A percentile compares a stretch with the other conserved stretches of the same genome.
Conservation (phyloP, 2,113 vertebrate species). For the Phycodurus eques region DNA sequence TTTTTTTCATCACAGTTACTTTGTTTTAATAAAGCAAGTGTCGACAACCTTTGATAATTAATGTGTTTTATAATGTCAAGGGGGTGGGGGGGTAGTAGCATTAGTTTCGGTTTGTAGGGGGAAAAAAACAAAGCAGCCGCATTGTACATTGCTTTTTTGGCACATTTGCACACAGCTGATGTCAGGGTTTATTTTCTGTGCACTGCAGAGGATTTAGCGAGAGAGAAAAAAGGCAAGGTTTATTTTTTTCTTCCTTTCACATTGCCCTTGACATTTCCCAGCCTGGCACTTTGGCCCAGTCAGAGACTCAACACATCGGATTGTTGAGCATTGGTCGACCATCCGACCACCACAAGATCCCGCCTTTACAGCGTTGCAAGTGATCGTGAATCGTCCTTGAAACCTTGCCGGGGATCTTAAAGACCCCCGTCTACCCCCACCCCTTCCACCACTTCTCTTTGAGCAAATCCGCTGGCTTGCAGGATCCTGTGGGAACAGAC, state of each 20-base stretch:
- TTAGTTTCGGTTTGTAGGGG: neutral
- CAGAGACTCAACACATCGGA: conserved; percentile 40
- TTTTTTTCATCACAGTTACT: too few relatives aligned
- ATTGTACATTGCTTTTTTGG: neutral
- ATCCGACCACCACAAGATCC: conserved; percentile 9
- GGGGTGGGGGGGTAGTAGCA: neutral
- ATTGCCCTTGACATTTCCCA: conserved; percentile 59
- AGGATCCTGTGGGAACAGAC: conserved; percentile 40
- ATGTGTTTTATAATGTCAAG: neutral
- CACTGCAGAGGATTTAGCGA: conserved; percentile 46
- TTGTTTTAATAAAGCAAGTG: too few relatives aligned
- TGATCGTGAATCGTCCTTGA: conserved; percentile 60
- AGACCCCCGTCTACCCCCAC: neutral
- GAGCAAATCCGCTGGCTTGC: conserved; percentile 52
- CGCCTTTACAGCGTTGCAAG: conserved; percentile 10
- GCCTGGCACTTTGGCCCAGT: conserved; percentile 33
- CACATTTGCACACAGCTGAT: conserved; percentile 22
- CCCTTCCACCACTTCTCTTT: conserved; percentile 7
- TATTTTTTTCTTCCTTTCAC: conserved; percentile 1
- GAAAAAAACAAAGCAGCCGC: neutral
- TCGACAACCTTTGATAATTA: neutral
- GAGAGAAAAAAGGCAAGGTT: conserved; percentile 2
- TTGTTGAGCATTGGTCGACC: conserved; percentile 35
- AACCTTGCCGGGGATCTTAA: conserved; percentile 31
- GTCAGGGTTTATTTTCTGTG: conserved; percentile 28